Evolutionary conservation across 2,888 invertebrate genomes (phyloP), one percentile per base, ranked within the genome.

Genomic region (Acanthosepion pharaonis): DNA sequence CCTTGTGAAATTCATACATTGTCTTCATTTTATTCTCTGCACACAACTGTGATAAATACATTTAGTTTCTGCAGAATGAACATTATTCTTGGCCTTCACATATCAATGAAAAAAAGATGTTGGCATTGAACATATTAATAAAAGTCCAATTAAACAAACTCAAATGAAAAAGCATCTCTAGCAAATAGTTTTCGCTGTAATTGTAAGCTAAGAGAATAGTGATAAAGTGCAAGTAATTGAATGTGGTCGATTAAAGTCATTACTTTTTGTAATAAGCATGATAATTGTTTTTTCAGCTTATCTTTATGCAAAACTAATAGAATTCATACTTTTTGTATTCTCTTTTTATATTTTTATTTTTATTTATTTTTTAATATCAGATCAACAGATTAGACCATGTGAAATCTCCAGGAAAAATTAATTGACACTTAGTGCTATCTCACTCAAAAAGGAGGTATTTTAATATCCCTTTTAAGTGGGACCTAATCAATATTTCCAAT

Each of bases 321-420:
- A 78, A 78, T 78, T 78, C 78, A n/a, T n/a, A 78, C n/a, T 18
- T 78, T 55, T 78, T 64, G 28, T 64, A 23, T 64, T 78, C 23
- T 78, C 33, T 78, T 78, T n/a, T 8, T 78, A 33, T 78, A 78
- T 78, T 11, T 78, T 1, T 33, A n/a, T 78, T 78, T n/a, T 15
- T 33, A 33, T 78, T 78, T 33, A 59, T 8, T 78, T n/a, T 78
- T 78, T 11, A 78, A n/a, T 78, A n/a, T 78, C n/a, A 78, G 78
- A 78, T 78, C n/a, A n/a, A 2, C 78, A 78, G 78, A 78, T 78
- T 33, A n/a, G 78, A n/a, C 78, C n/a, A 33, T 78, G n/a, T 78
- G 78, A 78, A 78, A 78, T 78, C 33, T 78, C 78, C n/a, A 78
- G 78, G 78, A 78, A 78, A 78, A 78, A n/a, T 78, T n/a, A n/a